Evolutionary conservation across 2,888 invertebrate species (phyloP), one percentile per base, ranked within the genome.

Genomic region (Chloroclystis v-ata): DNA sequence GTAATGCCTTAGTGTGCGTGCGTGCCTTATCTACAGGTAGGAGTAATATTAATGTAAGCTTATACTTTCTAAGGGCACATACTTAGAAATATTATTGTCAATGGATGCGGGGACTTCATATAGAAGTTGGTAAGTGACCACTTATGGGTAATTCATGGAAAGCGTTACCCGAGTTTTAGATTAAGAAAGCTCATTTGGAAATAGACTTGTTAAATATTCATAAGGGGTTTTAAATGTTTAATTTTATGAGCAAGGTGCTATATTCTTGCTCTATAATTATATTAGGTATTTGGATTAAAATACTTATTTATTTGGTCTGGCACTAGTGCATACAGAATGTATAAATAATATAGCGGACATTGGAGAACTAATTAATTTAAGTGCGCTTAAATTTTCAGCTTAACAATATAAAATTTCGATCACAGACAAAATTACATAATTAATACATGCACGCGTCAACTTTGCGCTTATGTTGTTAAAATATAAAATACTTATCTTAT

Each of bases 341-440:
- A 74, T 66, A 65, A 63, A 64, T 57, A 65, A 62, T 59, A 65
- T 59, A 57, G 51, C 59, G 57, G 65, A 60, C 57, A 56, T 64
- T 57, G n/a, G n/a, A n/a, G 29, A 55, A 56, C 59, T 68, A 69
- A 67, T 57, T 61, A 63, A 65, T 49, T 62, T 61, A 63, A 68
- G 77, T 77, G 78, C 77, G 76, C 67, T 78, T 76, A 58, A 72
- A 62, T 69, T 72, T 72, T 72, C 80, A 79, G 83, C 84, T 82
- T 85, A 86, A 78, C 74, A 77, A 83, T 85, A 84, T 80, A 82
- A 80, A 79, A 82, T 82, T 83, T 84, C 68, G 82, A 86, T 86
- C 86, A 86, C 86, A 86, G 85, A 84, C 80, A 85, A 82, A 85
- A 85, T 85, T 82, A 84, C 83, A 81, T 75, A 78, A 75, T 76